Evolutionary conservation across 2,797 vertebrate species (phyloP), one percentile per base, ranked within the genome.

Genomic region (Alfaro cultratus): DNA sequence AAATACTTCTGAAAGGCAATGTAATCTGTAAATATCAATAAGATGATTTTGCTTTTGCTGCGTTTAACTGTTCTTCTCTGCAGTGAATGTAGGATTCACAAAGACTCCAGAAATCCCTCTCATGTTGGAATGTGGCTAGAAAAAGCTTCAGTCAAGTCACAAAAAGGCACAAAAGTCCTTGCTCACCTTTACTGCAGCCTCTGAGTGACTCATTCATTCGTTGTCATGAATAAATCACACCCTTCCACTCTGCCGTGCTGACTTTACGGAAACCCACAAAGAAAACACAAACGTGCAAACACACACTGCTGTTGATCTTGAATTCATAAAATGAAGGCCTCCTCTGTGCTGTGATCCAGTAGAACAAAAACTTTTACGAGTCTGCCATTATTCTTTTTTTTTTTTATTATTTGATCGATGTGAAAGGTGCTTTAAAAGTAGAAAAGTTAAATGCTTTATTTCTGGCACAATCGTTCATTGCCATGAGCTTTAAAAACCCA

Each of bases 201-300:
- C 67, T 70, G 75, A 91, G 81, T 81, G 88, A 93, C 87, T 89
- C 86, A 91, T 86, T 91, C 85, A 85, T 90, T 92, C 79, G 15
- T 83, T 46, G 53, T 90, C 89, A 93, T 94, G 88, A 94, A 94
- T 93, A 91, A 93, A 93, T 94, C 91, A 91, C 90, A 89, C 84
- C 79, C 78, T 76, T 88, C 78, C 87, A 86, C 73, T 78, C 78
- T 91, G 57, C 83, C 83, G 79, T 74, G 83, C 83, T 83, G 85
- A 60, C 77, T 88, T 83, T 82, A 83, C 64, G 46, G 78, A 78
- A 90, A 81, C 67, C 77, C 73, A 85, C 51, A 34, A 29, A 34
- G n/a, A 15, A 15, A 36, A 49, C 49, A 73, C 64, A 76, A 34
- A 76, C 51, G 39, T 39, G 8, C n/a, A 80, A 29, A 45, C 62